These are phyloP conservation scores for Scomber scombrus DNA, from an alignment of 2,113 vertebrate species.

Conservation along the genomic window DNA sequence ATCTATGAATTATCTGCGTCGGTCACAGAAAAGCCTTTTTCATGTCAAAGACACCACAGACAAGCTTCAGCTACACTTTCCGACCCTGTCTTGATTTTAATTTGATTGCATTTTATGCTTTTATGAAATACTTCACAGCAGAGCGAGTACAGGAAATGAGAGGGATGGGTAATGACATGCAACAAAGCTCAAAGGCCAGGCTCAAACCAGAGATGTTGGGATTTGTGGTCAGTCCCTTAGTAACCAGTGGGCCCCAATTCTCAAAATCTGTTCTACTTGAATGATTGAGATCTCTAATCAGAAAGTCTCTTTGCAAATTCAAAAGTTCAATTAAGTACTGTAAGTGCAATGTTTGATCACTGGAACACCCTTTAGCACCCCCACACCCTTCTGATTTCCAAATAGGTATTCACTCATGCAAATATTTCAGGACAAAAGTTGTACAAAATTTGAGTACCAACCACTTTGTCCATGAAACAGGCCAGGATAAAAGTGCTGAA, in stretches of 20 bases:
- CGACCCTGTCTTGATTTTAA: too few relatives aligned
- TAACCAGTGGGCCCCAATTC: too few relatives aligned
- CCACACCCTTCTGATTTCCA: not conserved
- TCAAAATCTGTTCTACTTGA: too few relatives aligned
- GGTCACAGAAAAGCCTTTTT: constrained; percentile 4
- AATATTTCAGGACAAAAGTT: not conserved
- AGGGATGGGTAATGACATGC: not conserved
- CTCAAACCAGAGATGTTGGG: too few relatives aligned
- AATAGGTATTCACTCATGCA: not conserved
- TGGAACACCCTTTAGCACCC: not conserved
- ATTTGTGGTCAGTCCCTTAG: too few relatives aligned
- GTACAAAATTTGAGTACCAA: too few relatives aligned
- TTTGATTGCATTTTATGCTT: not conserved
- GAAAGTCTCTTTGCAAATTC: not conserved
- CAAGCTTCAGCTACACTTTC: too few relatives aligned
- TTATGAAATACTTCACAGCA: not conserved
- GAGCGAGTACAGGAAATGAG: not conserved
- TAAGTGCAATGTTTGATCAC: too few relatives aligned
- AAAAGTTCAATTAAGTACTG: not conserved
- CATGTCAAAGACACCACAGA: not conserved
- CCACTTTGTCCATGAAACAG: not conserved
- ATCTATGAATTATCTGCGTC: constrained; percentile 5
- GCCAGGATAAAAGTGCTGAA: not conserved
- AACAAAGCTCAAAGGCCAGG: too few relatives aligned
- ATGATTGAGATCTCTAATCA: not conserved